Base-by-base conservation (phyloP, 2,113 vertebrate species). In the Eptatretus burgeri region DNA sequence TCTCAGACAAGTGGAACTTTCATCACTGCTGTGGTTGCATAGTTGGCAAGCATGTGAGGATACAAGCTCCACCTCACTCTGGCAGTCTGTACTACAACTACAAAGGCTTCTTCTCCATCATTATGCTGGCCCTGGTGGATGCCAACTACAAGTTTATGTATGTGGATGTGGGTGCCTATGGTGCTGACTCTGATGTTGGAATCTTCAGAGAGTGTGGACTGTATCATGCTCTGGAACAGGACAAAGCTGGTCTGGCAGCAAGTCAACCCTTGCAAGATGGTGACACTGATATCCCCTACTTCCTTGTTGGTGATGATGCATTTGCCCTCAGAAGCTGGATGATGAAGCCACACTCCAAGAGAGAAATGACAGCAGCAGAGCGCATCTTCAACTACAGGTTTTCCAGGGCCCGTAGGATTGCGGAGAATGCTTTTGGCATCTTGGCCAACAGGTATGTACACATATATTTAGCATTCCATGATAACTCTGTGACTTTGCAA, bases 141-240 rank as follows among this genome's bases (percentile, higher is more conserved):
- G 64, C 67, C 10, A 65, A 68, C 51, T 66, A 66, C 49, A 69
- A 66, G 17, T 69, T 68, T n/a, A 63, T 66, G 5, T 68, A 63
- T 17, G 27, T 53, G 1, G 64, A 56, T 62, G 64, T 67, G 13
- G 66, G 63, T 11, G 65, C 50, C 12, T 51, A 67, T 19, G 66
- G 18, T 18, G 65, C 51, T 9, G 64, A 63, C 9, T 67, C 64
- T 19, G 66, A 66, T 62, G 64, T 64, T 14, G 63, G 56, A 19
- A 51, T 64, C 4, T 68, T 68, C 18, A 51, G 49, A 13, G 52
- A 66, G 2, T 66, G n/a, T 1, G 63, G 64, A 13, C 14, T 68
- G 16, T n/a, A n/a, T 18, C 27, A 51, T 50, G 66, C 51, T 10
- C 56, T 68, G 66, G 67, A 65, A 53, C 20, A 50, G 19, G 63